Conservation (phyloP, 2,113 vertebrate species). For the Asarcornis scutulata region DNA sequence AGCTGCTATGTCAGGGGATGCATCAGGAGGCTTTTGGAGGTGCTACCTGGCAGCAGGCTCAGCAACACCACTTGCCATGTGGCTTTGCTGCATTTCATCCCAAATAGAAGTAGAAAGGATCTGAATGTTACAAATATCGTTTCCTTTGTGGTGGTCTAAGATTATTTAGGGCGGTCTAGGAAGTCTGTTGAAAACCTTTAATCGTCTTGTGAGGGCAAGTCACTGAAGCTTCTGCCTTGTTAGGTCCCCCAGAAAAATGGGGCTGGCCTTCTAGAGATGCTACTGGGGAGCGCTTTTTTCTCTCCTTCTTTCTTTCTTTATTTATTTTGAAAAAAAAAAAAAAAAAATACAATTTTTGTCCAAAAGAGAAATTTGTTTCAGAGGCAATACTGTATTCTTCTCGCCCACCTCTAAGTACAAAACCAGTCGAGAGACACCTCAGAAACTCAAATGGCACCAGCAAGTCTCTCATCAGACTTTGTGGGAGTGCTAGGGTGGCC, state of each 20-base stretch:
- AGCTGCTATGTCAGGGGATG: not conserved
- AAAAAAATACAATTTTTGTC: not conserved
- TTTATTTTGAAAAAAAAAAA: not conserved
- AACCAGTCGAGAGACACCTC: not conserved
- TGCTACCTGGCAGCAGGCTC: fast-evolving
- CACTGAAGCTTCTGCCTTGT: not conserved
- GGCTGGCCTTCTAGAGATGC: fast-evolving
- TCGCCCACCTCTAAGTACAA: not conserved
- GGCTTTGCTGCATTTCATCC: not conserved
- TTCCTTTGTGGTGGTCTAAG: not conserved
- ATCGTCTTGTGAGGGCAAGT: not conserved
- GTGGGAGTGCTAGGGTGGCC: fast-evolving
- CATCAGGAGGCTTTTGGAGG: fast-evolving
- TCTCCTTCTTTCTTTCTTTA: not conserved
- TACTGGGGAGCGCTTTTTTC: not conserved
- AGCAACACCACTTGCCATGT: fast-evolving
- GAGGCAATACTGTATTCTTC: not conserved
- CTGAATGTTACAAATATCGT: not conserved
- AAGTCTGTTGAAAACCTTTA: not conserved
- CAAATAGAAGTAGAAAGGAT: not conserved
- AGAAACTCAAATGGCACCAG: not conserved
- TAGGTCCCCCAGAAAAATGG: not conserved
- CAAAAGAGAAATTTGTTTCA: not conserved
- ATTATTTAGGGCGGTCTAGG: not conserved
- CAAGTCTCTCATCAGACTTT: not conserved